Evolutionary conservation across 2,113 vertebrate species (phyloP), one percentile per base, ranked within the genome.

Genomic region (Abramis brama): DNA sequence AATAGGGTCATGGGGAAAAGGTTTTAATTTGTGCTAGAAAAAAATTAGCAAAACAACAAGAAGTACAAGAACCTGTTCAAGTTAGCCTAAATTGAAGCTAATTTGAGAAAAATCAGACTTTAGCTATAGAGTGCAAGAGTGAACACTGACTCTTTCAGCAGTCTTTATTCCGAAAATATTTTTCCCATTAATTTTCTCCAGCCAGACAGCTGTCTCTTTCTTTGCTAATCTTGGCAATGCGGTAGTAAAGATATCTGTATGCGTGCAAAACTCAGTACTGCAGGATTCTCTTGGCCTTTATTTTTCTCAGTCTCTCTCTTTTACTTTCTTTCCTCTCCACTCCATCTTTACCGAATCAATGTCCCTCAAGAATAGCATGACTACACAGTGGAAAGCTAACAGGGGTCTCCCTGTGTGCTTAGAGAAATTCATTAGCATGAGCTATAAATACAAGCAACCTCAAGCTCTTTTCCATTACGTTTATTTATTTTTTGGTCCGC

Each of bases 1-100:
- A 43, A 11, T 19, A 12, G 79, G 87, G 85, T 90, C 89, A 66
- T 86, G 85, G 55, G 82, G 86, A 86, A 86, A 80, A 66, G 50
- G 79, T 11, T 71, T 86, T 86, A 86, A 82, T 85, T 82, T 50
- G n/a, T 64, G 25, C 74, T 76, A 5, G 2, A 50, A 76, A n/a
- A 27, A 76, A 47, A 76, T 15, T 1, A 30, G n/a, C 3, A 77
- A 52, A 55, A 17, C 13, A 47, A 5, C 8, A 30, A 70, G 30
- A 36, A 33, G 66, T 17, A 25, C 15, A 5, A 33, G 50, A 55
- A 73, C 36, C 5, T 11, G 36, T n/a, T 43, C 43, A 17, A 25
- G 73, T 50, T 75, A 75, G n/a, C 43, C 1, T 50, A 50, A 75
- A 47, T 50, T 25, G n/a, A 50, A 75, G 43, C 43, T 74, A 74